Evolutionary conservation across 2,888 invertebrate species (phyloP).

Genomic region (Troides aeacus): DNA sequence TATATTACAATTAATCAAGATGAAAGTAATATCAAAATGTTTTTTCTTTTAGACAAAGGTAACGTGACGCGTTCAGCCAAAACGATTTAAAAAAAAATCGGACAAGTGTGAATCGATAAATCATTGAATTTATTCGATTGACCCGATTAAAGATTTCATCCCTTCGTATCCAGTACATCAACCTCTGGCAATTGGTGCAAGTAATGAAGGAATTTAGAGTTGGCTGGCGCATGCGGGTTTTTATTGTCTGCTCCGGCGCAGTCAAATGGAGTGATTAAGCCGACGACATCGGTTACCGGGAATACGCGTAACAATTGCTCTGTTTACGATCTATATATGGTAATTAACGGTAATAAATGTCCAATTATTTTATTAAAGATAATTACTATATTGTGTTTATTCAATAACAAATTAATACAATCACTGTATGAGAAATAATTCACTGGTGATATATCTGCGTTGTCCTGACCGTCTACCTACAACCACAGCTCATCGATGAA

Average conservation of each 20-base stretch:
- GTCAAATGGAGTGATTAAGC: conserved; percentile 41
- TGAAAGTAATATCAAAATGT: too few species aligned
- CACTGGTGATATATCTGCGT: too few species aligned
- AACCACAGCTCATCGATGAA: too few species aligned
- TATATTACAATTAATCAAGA: too few species aligned
- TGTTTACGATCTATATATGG: background rate
- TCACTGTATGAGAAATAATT: too few species aligned
- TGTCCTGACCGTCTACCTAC: too few species aligned
- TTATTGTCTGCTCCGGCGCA: conserved; percentile 40
- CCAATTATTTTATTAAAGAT: too few species aligned
- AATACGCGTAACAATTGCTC: background rate
- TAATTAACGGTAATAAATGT: too few species aligned
- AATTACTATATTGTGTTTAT: too few species aligned
- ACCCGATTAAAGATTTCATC: conserved; percentile 58
- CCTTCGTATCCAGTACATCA: conserved; percentile 55
- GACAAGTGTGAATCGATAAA: conserved; percentile 38
- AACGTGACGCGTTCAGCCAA: conserved; percentile 16
- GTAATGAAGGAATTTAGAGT: conserved; percentile 60
- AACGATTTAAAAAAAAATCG: conserved; percentile 19
- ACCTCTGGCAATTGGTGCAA: conserved; percentile 60
- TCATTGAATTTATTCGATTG: conserved; percentile 41
- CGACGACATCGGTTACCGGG: conserved; percentile 38
- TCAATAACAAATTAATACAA: too few species aligned
- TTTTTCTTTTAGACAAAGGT: background rate
- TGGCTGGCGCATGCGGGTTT: conserved; percentile 56